A percentile compares a stretch with the other conserved stretches of the same genome.
These are phyloP conservation scores for Agonum fuliginosum DNA, from an alignment of 2,888 invertebrate species.

Conservation along the genomic window DNA sequence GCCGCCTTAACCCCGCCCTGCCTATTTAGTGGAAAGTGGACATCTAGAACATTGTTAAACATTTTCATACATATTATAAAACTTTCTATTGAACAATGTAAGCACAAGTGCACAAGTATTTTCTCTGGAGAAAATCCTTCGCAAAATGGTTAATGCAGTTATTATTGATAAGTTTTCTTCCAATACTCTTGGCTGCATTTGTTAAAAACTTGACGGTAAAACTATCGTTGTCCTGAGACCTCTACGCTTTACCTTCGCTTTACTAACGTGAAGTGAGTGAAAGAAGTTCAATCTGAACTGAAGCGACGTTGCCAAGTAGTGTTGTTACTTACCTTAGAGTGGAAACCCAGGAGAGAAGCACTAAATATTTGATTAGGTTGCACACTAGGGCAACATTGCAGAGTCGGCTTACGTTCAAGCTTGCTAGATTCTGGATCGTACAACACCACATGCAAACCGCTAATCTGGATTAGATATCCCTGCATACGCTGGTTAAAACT, in stretches of 20 bases:
- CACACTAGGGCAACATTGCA: slow-evolving; percentile 3
- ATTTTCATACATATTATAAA: no score
- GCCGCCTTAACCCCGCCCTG: no score
- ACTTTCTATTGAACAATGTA: no score
- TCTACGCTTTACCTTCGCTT: neutral
- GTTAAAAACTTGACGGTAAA: slow-evolving; percentile 1
- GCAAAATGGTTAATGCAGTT: no score
- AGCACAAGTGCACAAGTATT: no score
- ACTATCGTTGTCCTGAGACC: slow-evolving; percentile 32
- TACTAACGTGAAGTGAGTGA: neutral
- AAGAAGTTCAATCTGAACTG: slow-evolving; percentile 16
- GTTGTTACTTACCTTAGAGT: neutral
- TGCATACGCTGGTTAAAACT: neutral
- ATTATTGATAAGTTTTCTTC: neutral
- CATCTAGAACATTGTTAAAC: no score
- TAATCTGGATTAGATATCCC: slow-evolving; percentile 32
- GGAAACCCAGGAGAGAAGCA: slow-evolving; percentile 1
- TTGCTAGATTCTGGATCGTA: neutral
- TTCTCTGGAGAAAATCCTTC: no score
- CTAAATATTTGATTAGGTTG: slow-evolving; percentile 41
- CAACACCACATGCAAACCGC: slow-evolving; percentile 6
- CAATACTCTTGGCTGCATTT: neutral
- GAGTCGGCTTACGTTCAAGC: neutral
- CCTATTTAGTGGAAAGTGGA: no score
- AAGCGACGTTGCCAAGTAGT: slow-evolving; percentile 22